phyloP scores from a whole-genome alignment of 2,888 invertebrate species.

The Drosophila buzzatii region DNA sequence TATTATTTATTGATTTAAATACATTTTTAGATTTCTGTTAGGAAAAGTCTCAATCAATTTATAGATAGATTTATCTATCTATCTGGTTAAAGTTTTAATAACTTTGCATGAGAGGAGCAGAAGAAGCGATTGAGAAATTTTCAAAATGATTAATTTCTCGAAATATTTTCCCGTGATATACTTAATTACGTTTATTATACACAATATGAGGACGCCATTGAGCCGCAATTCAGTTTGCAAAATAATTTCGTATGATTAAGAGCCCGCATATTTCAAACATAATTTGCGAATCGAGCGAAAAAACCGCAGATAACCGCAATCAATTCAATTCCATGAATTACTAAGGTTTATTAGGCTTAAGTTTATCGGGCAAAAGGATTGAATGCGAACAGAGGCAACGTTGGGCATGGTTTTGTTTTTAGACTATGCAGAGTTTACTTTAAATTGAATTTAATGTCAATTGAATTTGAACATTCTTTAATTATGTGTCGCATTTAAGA shows the following conservation, averaged over 20 bases:
- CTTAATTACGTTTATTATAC: not conserved
- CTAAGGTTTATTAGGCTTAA: not conserved
- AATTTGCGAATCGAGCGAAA: not conserved
- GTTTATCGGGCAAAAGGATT: slow-evolving; percentile 9
- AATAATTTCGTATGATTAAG: slow-evolving; percentile 13
- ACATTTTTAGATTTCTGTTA: not conserved
- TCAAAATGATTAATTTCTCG: not conserved
- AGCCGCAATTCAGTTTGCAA: not conserved
- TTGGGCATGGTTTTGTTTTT: not conserved
- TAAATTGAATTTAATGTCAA: slow-evolving; percentile 2
- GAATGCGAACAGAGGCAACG: not conserved
- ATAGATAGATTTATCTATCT: too few species aligned
- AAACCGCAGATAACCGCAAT: slow-evolving; percentile 10
- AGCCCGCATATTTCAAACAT: slow-evolving; percentile 28
- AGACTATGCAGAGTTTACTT: not conserved
- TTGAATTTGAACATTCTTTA: slow-evolving; percentile 16
- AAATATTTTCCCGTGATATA: not conserved
- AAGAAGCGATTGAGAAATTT: not conserved
- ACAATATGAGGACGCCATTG: slow-evolving; percentile 9
- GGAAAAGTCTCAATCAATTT: too few species aligned
- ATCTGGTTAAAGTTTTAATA: too few species aligned
- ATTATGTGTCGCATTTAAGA: slow-evolving; percentile 43
- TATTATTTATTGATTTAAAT: too few species aligned
- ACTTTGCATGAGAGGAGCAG: too few species aligned
- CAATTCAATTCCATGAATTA: slow-evolving; percentile 26